Evolutionary conservation across 2,797 vertebrate species (phyloP).

Genomic region (Bucorvus abyssinicus): DNA sequence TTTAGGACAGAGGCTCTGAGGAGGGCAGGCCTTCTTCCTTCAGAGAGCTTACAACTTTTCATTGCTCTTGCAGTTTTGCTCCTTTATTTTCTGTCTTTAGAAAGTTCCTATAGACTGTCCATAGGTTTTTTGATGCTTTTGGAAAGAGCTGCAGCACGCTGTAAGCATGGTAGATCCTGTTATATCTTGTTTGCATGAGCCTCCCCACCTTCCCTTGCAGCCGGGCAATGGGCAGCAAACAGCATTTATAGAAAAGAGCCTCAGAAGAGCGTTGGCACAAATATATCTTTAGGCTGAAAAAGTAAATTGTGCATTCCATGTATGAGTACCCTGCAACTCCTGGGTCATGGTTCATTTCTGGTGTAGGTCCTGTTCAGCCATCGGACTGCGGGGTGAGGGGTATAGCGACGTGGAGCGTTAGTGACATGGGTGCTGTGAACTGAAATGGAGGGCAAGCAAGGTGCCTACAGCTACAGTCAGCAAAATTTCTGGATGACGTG

Average conservation of each 20-base stretch:
- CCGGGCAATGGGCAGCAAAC: neutral
- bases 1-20: neutral
- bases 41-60: neutral
- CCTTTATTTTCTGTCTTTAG: neutral
- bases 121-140: fast-evolving
- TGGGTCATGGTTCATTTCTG: neutral
- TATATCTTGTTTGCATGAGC: neutral
- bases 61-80: neutral
- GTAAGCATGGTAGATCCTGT: neutral
- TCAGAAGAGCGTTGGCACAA: neutral
- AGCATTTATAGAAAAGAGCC: neutral
- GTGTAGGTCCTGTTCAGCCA: neutral
- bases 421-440: neutral
- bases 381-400: neutral
- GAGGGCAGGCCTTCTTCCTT: neutral
- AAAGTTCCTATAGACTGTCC: neutral
- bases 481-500: neutral
- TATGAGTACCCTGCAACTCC: neutral
- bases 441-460: neutral
- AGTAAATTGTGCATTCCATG: neutral
- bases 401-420: neutral
- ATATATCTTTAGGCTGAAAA: neutral
- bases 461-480: neutral
- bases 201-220: neutral
- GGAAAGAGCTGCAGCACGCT: neutral